Evolutionary conservation across 2,113 vertebrate genomes (phyloP).

Genomic region (Odontophorus gujanensis): DNA sequence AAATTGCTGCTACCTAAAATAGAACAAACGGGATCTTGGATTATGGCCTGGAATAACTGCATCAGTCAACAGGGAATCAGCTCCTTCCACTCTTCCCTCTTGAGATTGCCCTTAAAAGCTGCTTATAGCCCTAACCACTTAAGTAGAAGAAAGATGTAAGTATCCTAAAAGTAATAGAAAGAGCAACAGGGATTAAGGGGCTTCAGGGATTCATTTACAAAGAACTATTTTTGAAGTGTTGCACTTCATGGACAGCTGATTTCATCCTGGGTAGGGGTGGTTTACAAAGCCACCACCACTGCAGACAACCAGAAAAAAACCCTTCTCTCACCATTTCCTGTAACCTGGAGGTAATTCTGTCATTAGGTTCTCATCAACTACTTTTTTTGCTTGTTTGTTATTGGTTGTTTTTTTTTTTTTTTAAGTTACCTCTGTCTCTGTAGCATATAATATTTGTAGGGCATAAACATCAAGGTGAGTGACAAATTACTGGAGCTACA

Average conservation of each 20-base stretch:
- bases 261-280: background rate
- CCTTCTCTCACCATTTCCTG: background rate
- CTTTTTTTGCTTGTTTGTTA: no score
- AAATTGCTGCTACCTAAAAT: background rate
- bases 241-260: background rate
- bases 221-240: slow-evolving; percentile 41
- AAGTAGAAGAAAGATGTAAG: slow-evolving; percentile 56
- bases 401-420: no score
- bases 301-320: background rate
- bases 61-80: background rate
- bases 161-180: slow-evolving; percentile 59
- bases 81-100: background rate
- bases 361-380: background rate
- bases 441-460: background rate
- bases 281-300: background rate
- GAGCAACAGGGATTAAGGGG: slow-evolving; percentile 54
- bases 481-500: background rate
- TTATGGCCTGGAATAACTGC: fast-evolving
- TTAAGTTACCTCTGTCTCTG: background rate
- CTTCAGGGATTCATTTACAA: slow-evolving; percentile 34
- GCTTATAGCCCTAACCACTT: slow-evolving; percentile 58
- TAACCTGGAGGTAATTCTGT: background rate
- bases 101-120: slow-evolving; percentile 65
- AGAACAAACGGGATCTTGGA: background rate
- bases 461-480: background rate